Evolutionary conservation across 2,888 invertebrate species (phyloP), one percentile per base, ranked within the genome.

Genomic region (Melanostoma scalare): DNA sequence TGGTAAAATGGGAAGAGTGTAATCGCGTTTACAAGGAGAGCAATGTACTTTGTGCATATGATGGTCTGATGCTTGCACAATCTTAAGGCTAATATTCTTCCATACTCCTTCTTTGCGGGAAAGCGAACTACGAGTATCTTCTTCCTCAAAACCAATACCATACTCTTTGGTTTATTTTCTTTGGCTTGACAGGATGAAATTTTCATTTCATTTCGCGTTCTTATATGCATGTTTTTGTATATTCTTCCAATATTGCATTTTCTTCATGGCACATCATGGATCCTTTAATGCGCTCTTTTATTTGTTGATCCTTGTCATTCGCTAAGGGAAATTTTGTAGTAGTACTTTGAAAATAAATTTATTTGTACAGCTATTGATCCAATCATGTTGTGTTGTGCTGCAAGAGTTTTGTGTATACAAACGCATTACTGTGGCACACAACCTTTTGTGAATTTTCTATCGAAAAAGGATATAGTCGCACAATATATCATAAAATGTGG

Each of bases 301-400:
- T 81, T 81, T 76, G 81, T 81, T 76, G 81, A 81, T 81, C 81
- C 75, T 61, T 81, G 71, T 72, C 81, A 69, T 79, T 63, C 73
- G 65, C 36, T 52, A 31, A 30, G 31, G 53, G 44, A 58, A 35
- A 48, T 63, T 56, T 69, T 61, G 31, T 44, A 55, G 42, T 63
- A 56, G 30, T 55, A 20, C 6, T 58, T 10, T 31, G 10, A 36
- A 36, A 40, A 53, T 58, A 68, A 52, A n/a, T 65, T 60, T 77
- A 56, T 71, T 61, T 71, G 52, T 72, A 42, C 46, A 65, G 42
- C 46, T 56, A 44, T 35, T 71, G 63, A 77, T 77, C 69, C 76
- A 69, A 78, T 78, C 58, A 78, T 63, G 44, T 72, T 52, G 40
- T 74, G 5, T 20, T 20, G 20, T 20, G 20, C 20, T 56, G 38